Conservation (phyloP, 2,113 vertebrate species). For the Callopanchax toddi region DNA sequence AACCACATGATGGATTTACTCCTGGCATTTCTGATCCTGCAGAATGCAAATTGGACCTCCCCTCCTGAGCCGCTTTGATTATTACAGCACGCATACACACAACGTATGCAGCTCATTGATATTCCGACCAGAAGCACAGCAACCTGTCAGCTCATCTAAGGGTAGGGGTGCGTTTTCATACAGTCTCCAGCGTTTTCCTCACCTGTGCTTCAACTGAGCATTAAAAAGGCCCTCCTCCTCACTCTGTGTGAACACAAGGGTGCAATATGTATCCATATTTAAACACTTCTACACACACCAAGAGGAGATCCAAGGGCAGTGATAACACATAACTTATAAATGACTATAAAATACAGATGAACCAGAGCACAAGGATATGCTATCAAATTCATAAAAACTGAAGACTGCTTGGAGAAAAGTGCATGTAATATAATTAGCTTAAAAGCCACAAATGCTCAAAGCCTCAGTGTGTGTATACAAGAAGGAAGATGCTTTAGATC, state of each 20-base stretch:
- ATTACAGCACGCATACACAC: slow-evolving; percentile 32
- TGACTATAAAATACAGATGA: slow-evolving; percentile 42
- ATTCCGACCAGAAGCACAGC: slow-evolving; percentile 50
- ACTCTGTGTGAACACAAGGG: slow-evolving; percentile 9
- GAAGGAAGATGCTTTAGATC: slow-evolving; percentile 15
- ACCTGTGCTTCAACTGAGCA: slow-evolving; percentile 44
- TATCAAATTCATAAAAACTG: slow-evolving; percentile 10
- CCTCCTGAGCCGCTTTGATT: slow-evolving; percentile 26
- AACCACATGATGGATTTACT: slow-evolving; percentile 55
- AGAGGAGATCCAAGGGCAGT: neutral
- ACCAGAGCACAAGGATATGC: neutral
- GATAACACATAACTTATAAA: slow-evolving; percentile 48
- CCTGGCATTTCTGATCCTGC: slow-evolving; percentile 52
- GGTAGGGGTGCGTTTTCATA: slow-evolving; percentile 42
- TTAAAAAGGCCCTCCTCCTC: slow-evolving; percentile 2
- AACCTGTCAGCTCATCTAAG: slow-evolving; percentile 47
- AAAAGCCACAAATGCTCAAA: slow-evolving; percentile 24
- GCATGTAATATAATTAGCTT: slow-evolving; percentile 33
- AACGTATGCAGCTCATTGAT: slow-evolving; percentile 42
- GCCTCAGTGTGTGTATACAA: neutral
- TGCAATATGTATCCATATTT: neutral
- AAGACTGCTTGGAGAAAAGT: slow-evolving; percentile 29
- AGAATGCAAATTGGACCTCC: slow-evolving; percentile 32
- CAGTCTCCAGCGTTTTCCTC: slow-evolving; percentile 44
- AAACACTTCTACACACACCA: no score